Evolutionary conservation across 2,113 vertebrate genomes (phyloP).

Genomic region (Gallinago jamesoni): DNA sequence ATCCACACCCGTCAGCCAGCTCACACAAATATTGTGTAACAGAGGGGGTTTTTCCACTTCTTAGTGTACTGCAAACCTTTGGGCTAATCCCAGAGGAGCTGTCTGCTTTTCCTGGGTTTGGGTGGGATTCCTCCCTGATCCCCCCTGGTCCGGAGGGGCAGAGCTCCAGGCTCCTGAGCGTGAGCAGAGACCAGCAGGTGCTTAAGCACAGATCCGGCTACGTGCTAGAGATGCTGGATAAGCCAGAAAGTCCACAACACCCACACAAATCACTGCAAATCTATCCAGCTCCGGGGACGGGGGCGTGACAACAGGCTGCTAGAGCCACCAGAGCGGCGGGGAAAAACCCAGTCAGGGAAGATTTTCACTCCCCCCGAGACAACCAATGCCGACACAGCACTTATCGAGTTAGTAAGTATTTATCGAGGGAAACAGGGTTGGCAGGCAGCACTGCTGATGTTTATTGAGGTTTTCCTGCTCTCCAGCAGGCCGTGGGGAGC

Average conservation of each 20-base stretch:
- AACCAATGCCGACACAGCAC: not conserved
- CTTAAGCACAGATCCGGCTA: not conserved
- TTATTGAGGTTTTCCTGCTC: not conserved
- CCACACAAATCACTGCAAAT: not conserved
- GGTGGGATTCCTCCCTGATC: not conserved
- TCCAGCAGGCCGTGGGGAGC: not conserved
- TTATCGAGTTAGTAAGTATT: not conserved
- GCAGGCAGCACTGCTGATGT: not conserved
- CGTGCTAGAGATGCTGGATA: not conserved
- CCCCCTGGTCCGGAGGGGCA: fast-evolving
- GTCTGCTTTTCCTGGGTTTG: not conserved
- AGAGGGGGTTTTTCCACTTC: not conserved
- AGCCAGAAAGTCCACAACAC: not conserved
- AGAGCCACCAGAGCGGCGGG: not conserved
- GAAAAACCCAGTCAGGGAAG: fast-evolving
- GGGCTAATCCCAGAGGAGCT: not conserved
- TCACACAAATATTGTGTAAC: not conserved
- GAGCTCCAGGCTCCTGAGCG: not conserved
- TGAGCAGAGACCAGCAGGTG: not conserved
- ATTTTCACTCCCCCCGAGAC: not conserved
- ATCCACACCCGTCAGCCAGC: fast-evolving
- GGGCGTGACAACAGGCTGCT: not conserved
- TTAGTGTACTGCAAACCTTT: not conserved
- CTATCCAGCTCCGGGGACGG: not conserved
- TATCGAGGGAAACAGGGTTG: not conserved